Evolutionary conservation across 1,140 invertebrate species (phyloP), one percentile per base, ranked within the genome.

Genomic region (Macrostomum lignano): DNA sequence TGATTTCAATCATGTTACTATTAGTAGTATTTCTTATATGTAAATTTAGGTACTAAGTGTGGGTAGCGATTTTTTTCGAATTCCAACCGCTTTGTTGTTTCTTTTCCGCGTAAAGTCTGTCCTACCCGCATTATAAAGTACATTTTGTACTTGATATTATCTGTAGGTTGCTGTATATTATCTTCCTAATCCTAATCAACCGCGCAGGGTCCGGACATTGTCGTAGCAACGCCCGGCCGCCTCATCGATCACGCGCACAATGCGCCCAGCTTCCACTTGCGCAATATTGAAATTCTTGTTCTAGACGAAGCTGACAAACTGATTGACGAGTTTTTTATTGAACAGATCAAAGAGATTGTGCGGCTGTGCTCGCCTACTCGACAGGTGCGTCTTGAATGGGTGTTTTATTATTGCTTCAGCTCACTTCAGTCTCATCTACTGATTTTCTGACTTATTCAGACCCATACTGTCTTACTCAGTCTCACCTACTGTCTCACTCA

Each of bases 171-270:
- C 96, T 38, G 73, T 84, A 51, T 88, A 98, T 61, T 91, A 98
- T 58, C 96, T 98, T 55, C 82, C 96, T 73, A 73, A 88, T 63
- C 79, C 98, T 54, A 93, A 91, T 65, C 78, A 94, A 60, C 84
- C 84, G 69, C n/a, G n/a, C n/a, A 20, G 7, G 75, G 73, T 50
- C 86, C 86, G 1, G 88, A 96, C 56, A 70, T 96, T 44, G 79
- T 96, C 1, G 88, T 96, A 50, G 88, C 86, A 9, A 96, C 88
- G 0, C 88, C 88, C 1, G 88, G 88, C 37, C 67, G 88, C 42
- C 65, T 96, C 4, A 88, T 98, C 31, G 88, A 98, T 62, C 82
- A 91, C 61, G 62, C 93, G n/a, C 69, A 74, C 46, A 88, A 91
- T 58, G 76, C 84, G 1, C 79, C 81, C 0, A 74, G 72, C 9